Conservation (phyloP, 2,113 vertebrate species). For the Rhinopithecus roxellana region DNA sequence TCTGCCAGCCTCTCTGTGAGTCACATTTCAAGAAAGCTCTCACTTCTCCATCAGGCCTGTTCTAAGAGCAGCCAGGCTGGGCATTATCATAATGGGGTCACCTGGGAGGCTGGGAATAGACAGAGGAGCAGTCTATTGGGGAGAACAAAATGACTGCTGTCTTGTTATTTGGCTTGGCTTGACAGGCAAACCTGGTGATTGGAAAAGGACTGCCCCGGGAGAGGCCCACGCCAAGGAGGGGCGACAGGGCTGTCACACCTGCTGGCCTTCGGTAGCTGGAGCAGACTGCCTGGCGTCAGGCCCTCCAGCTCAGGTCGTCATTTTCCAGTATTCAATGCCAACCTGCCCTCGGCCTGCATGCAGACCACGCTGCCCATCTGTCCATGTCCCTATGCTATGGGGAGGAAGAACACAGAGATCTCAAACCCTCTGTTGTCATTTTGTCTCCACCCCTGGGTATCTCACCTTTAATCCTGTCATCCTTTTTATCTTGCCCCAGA, state of each 20-base stretch:
- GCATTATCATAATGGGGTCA: constrained; percentile 88
- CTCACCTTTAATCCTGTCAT: not conserved
- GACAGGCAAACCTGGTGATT: constrained; percentile 80
- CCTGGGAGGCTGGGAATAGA: constrained; percentile 82
- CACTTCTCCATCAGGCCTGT: constrained; percentile 50
- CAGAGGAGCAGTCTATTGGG: constrained; percentile 83
- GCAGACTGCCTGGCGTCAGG: not conserved
- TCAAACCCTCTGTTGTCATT: not conserved
- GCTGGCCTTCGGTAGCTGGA: not conserved
- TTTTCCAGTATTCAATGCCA: constrained; percentile 6
- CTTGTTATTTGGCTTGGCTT: constrained; percentile 78
- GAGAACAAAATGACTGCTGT: constrained; percentile 82
- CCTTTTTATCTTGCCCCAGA: not conserved
- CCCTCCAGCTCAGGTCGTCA: not conserved
- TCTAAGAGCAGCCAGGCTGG: constrained; percentile 67
- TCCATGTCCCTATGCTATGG: not conserved
- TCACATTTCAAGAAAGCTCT: constrained; percentile 62
- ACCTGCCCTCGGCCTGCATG: not conserved
- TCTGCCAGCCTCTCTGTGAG: constrained; percentile 52
- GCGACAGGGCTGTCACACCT: not conserved
- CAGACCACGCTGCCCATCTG: constrained; percentile 37
- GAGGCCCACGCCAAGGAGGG: constrained; percentile 32
- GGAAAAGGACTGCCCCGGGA: constrained; percentile 73
- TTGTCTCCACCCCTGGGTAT: not conserved
- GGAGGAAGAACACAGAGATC: constrained; percentile 11